Conservation (phyloP, 2,888 invertebrate genomes). For the Drosophila eohydei region DNA sequence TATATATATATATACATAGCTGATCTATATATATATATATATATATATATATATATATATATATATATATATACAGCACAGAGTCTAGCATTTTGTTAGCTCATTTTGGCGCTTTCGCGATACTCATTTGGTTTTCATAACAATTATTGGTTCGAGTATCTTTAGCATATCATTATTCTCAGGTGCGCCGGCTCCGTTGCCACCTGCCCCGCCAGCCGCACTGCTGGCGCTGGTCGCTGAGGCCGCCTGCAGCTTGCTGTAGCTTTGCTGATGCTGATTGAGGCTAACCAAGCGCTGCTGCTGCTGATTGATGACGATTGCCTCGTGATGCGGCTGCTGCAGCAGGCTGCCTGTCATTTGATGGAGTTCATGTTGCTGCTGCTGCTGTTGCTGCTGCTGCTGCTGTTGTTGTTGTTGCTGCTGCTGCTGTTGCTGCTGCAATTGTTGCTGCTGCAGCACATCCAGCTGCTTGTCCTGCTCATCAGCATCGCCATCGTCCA, state of each 20-base stretch:
- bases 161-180: slow-evolving; percentile 85
- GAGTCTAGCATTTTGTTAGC: slow-evolving; percentile 36
- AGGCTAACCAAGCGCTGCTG: slow-evolving; percentile 72
- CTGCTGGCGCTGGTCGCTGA: slow-evolving; percentile 29
- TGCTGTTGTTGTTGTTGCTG: neutral
- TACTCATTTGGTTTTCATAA: slow-evolving; percentile 85
- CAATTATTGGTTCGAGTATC: slow-evolving; percentile 85
- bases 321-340: slow-evolving; percentile 70
- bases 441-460: slow-evolving; percentile 50
- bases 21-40: neutral
- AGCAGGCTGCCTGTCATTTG: slow-evolving; percentile 51
- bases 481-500: slow-evolving; percentile 59
- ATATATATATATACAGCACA: neutral
- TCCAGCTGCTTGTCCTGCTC: slow-evolving; percentile 56
- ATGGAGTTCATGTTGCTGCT: slow-evolving; percentile 72
- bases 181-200: slow-evolving; percentile 33
- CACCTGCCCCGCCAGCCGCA: slow-evolving; percentile 3
- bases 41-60: slow-evolving; percentile 3
- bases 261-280: slow-evolving; percentile 71
- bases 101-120: slow-evolving; percentile 59
- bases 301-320: slow-evolving; percentile 69
- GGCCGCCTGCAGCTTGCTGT: slow-evolving; percentile 59
- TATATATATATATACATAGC: neutral
- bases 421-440: neutral
- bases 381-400: slow-evolving; percentile 18